A percentile compares a stretch with the other conserved stretches of the same genome.
Evolutionary conservation across 2,888 invertebrate genomes (phyloP).

Genomic region (Spisula solida): DNA sequence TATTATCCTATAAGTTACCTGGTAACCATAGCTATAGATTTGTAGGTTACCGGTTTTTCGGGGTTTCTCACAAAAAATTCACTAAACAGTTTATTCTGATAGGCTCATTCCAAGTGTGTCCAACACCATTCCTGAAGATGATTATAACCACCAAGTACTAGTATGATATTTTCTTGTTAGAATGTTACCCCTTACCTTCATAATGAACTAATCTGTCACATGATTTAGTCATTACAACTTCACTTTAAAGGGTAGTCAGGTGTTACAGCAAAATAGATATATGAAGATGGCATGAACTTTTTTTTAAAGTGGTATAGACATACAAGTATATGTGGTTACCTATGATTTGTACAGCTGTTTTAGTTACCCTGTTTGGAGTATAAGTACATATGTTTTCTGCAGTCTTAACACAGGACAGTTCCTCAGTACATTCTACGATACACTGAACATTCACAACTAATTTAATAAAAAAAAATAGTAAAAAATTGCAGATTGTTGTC

Average conservation of each 20-base stretch:
- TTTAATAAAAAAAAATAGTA: neutral
- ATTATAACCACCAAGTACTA: neutral
- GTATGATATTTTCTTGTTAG: neutral
- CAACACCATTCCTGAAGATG: neutral
- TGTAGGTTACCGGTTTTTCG: too few relatives aligned
- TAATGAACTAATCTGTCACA: neutral
- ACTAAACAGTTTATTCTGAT: too few relatives aligned
- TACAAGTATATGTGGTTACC: neutral
- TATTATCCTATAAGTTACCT: too few relatives aligned
- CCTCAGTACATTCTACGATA: neutral
- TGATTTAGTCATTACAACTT: neutral
- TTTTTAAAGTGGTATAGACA: neutral
- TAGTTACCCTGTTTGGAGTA: neutral
- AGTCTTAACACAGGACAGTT: neutral
- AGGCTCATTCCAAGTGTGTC: neutral
- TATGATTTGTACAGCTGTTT: neutral
- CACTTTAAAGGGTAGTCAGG: neutral
- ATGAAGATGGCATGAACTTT: neutral
- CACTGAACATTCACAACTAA: neutral
- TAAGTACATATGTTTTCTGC: conserved; percentile 8
- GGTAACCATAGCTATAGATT: too few relatives aligned
- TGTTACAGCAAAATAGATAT: neutral
- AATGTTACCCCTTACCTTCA: neutral
- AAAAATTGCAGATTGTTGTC: neutral
- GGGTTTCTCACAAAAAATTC: too few relatives aligned